These are phyloP conservation scores for Scaptomyza caliginosa DNA, from an alignment of 2,888 invertebrate genomes.

Conservation along the genomic window DNA sequence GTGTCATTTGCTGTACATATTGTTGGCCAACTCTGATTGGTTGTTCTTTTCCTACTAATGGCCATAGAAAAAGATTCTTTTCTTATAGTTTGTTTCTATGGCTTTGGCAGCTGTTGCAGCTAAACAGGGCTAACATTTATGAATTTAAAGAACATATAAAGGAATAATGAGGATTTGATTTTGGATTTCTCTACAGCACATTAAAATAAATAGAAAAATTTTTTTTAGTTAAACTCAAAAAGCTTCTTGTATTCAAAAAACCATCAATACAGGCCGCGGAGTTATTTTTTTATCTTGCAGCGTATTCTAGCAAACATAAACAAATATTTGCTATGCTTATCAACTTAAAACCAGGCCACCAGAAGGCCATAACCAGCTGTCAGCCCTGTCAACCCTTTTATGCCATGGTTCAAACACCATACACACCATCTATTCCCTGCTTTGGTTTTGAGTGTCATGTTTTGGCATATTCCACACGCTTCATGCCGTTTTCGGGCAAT, in stretches of 20 bases:
- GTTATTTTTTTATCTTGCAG: too few species aligned
- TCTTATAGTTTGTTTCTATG: constrained; percentile 25
- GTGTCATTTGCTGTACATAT: constrained; percentile 24
- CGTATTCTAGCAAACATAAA: neutral
- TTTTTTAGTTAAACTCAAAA: too few species aligned
- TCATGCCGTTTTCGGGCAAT: constrained; percentile 22
- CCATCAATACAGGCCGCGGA: too few species aligned
- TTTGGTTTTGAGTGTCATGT: constrained; percentile 6
- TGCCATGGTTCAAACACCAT: neutral
- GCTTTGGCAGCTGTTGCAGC: constrained; percentile 47
- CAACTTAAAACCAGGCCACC: neutral
- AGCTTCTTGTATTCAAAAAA: too few species aligned
- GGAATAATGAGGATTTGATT: neutral
- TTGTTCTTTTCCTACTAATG: constrained; percentile 10
- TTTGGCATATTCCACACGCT: constrained; percentile 18
- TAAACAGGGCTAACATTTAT: constrained; percentile 1
- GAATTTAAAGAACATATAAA: neutral
- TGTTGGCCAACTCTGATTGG: constrained; percentile 18
- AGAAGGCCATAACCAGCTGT: constrained; percentile 26
- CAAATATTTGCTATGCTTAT: constrained; percentile 2
- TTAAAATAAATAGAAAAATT: too few species aligned
- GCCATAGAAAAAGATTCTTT: neutral
- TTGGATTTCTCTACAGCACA: too few species aligned
- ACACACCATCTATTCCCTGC: neutral
- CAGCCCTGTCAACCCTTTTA: constrained; percentile 40